A percentile compares a stretch with the other conserved stretches of the same genome.
phyloP scores from a whole-genome alignment of 2,888 invertebrate genomes.

The Aspidiotus rigidus region DNA sequence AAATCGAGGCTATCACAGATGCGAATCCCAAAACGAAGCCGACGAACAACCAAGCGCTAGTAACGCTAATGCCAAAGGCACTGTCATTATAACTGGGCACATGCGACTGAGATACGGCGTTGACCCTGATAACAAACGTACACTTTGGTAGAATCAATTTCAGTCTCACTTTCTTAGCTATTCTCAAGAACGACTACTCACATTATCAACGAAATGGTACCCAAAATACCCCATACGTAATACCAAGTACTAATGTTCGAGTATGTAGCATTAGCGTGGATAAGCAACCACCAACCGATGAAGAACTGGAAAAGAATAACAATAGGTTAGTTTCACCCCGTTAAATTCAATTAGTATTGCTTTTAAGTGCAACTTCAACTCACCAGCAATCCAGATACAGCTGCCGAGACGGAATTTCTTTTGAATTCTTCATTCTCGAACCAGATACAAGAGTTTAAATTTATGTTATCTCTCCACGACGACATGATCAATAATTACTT shows the following conservation, averaged over 20 bases:
- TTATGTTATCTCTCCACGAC: constrained; percentile 27
- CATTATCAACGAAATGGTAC: constrained; percentile 90
- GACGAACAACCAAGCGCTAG: constrained; percentile 87
- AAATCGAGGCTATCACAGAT: constrained; percentile 87
- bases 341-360: background rate
- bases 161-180: background rate
- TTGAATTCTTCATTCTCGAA: constrained; percentile 69
- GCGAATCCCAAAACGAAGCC: constrained; percentile 96
- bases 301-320: constrained; percentile 61
- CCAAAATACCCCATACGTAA: constrained; percentile 88
- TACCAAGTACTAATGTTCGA: constrained; percentile 64
- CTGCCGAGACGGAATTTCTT: constrained; percentile 75
- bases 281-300: constrained; percentile 95
- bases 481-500: constrained; percentile 16
- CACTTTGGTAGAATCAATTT: constrained; percentile 7
- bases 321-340: too few relatives aligned
- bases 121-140: constrained; percentile 54
- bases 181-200: constrained; percentile 43
- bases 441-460: constrained; percentile 55
- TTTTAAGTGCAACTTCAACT: constrained; percentile 40
- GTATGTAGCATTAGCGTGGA: constrained; percentile 81
- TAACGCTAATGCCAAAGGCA: constrained; percentile 52
- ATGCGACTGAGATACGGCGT: constrained; percentile 91
- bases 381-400: constrained; percentile 80
- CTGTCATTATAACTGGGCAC: constrained; percentile 55